Conservation (phyloP, 2,797 vertebrate genomes). For the Tauraco hartlaubi region DNA sequence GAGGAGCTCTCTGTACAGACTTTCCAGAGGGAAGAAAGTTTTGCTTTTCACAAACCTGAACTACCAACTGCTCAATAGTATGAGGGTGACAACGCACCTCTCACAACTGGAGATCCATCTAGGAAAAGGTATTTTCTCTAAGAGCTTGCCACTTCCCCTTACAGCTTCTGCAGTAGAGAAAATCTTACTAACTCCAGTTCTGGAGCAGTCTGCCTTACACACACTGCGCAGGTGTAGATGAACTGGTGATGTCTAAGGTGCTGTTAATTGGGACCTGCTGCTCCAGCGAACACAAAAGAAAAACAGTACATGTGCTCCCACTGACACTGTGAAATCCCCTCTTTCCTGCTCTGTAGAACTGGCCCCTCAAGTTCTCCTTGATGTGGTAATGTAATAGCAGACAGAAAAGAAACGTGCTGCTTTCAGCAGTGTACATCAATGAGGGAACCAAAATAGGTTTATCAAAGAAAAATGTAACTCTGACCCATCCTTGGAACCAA, state of each 20-base stretch:
- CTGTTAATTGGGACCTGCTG: neutral
- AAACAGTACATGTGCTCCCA: neutral
- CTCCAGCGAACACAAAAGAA: neutral
- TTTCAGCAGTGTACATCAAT: neutral
- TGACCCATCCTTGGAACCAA: conserved; percentile 53
- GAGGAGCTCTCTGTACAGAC: neutral
- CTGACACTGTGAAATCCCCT: neutral
- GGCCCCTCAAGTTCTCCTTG: neutral
- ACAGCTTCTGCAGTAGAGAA: neutral
- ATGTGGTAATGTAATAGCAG: neutral
- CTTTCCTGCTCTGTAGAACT: neutral
- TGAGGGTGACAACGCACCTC: fast-evolving
- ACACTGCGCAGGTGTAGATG: neutral
- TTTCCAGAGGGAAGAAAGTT: neutral
- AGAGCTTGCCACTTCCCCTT: neutral
- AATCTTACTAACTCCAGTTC: neutral
- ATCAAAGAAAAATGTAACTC: conserved; percentile 40
- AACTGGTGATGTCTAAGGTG: neutral
- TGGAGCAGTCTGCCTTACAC: neutral
- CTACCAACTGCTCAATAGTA: neutral
- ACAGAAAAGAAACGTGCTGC: neutral
- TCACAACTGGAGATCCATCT: neutral
- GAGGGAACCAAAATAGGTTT: conserved; percentile 23
- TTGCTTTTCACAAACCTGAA: neutral
- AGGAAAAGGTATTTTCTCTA: neutral